phyloP scores from a whole-genome alignment of 30 jellyfish, hydroid and myxozoan genomes.

The Aurelia aurita complex sp. Pacific region DNA sequence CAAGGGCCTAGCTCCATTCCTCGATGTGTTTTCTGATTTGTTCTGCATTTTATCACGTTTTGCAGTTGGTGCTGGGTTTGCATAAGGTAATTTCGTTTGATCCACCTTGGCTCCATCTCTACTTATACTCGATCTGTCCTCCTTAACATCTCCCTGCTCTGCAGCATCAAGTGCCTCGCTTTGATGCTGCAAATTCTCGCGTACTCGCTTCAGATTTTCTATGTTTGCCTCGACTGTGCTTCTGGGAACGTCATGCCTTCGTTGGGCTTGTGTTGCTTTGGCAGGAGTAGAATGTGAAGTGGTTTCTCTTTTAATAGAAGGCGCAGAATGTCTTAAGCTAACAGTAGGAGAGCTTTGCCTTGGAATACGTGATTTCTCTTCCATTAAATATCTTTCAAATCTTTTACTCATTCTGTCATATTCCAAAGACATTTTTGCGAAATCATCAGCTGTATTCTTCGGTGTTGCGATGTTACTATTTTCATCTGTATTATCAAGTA shows the following conservation, averaged over 20 bases:
- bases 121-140: constrained; percentile 10
- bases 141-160: neutral
- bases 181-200: constrained; percentile 12
- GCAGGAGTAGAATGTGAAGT: neutral
- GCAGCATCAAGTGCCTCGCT: constrained; percentile 22
- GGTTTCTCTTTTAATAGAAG: neutral
- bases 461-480: neutral
- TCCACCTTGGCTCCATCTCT: neutral
- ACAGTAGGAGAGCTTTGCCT: constrained; percentile 14
- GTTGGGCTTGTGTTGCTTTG: neutral
- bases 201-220: constrained; percentile 27
- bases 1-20: neutral
- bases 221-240: constrained; percentile 34
- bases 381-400: constrained; percentile 36
- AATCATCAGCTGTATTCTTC: constrained; percentile 26
- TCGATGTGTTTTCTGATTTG: neutral
- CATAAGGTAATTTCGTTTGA: neutral
- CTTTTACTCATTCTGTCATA: constrained; percentile 32
- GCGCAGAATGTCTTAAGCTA: neutral
- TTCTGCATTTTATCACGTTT: neutral
- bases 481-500: constrained; percentile 57
- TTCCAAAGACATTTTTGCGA: constrained; percentile 21
- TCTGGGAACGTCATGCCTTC: neutral
- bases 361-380: constrained; percentile 25
- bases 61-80: neutral